phyloP scores from a whole-genome alignment of 2,888 invertebrate genomes.

The Acanthoscelides obtectus region DNA sequence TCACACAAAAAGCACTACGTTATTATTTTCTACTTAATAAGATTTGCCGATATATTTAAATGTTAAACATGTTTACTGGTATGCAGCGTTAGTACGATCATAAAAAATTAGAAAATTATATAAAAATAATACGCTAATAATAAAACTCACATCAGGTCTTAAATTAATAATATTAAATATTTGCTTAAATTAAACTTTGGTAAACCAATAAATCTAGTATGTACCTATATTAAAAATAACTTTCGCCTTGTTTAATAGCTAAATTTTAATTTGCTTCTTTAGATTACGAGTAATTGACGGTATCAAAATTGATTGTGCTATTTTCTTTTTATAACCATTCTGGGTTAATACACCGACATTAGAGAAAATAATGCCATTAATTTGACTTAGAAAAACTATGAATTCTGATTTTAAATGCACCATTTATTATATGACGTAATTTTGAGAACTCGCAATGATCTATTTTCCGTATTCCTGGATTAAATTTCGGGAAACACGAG shows the following conservation, averaged over 20 bases:
- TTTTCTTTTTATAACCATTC: constrained; percentile 3
- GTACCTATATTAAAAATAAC: constrained; percentile 34
- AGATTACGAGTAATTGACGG: constrained; percentile 9
- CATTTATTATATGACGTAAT: too few species aligned
- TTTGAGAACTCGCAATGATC: too few species aligned
- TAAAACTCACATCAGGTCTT: constrained; percentile 35
- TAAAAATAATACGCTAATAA: constrained; percentile 41
- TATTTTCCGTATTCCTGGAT: too few species aligned
- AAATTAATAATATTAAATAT: constrained; percentile 37
- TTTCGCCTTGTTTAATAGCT: not conserved
- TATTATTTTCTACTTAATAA: constrained; percentile 42
- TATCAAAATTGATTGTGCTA: constrained; percentile 28
- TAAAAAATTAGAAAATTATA: constrained; percentile 44
- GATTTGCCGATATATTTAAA: constrained; percentile 38
- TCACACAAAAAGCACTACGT: constrained; percentile 51
- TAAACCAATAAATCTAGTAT: constrained; percentile 34
- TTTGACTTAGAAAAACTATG: not conserved
- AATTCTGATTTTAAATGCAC: too few species aligned
- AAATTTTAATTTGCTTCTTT: constrained; percentile 3
- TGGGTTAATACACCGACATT: constrained; percentile 4
- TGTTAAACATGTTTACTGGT: constrained; percentile 34
- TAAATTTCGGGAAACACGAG: too few species aligned
- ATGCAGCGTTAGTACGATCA: constrained; percentile 35
- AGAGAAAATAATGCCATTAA: not conserved
- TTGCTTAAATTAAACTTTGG: constrained; percentile 42